Conservation (phyloP, 2,797 vertebrate species). For the Lutjanus campechanus region DNA sequence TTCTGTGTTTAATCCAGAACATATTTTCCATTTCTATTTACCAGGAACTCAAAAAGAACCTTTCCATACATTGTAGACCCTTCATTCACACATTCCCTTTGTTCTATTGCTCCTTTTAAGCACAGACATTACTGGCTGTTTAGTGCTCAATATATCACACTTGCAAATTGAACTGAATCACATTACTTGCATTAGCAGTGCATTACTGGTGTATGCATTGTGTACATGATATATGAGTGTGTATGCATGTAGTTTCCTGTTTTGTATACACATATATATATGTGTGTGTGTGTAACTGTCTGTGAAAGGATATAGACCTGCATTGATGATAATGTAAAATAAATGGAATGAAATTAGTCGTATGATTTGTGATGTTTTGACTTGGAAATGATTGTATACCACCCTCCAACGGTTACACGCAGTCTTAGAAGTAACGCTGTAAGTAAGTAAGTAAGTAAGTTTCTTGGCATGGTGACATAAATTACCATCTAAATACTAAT, state of each 20-base stretch:
- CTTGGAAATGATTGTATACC: too few relatives aligned
- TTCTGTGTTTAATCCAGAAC: neutral
- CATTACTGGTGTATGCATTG: neutral
- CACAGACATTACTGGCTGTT: conserved; percentile 16
- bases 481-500: neutral
- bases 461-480: neutral
- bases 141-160: conserved; percentile 1
- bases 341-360: neutral
- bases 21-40: neutral
- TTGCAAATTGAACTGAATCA: conserved; percentile 30
- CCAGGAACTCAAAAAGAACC: neutral
- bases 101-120: neutral
- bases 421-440: too few relatives aligned
- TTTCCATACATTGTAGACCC: neutral
- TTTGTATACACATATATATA: neutral
- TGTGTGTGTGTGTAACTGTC: neutral
- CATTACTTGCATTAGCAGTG: conserved; percentile 18
- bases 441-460: too few relatives aligned
- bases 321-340: conserved; percentile 15
- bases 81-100: neutral
- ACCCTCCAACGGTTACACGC: too few relatives aligned
- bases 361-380: neutral
- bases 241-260: neutral
- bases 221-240: neutral
- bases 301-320: conserved; percentile 4